Evolutionary conservation across 2,888 invertebrate genomes (phyloP).

Genomic region (Trichacis sp.): DNA sequence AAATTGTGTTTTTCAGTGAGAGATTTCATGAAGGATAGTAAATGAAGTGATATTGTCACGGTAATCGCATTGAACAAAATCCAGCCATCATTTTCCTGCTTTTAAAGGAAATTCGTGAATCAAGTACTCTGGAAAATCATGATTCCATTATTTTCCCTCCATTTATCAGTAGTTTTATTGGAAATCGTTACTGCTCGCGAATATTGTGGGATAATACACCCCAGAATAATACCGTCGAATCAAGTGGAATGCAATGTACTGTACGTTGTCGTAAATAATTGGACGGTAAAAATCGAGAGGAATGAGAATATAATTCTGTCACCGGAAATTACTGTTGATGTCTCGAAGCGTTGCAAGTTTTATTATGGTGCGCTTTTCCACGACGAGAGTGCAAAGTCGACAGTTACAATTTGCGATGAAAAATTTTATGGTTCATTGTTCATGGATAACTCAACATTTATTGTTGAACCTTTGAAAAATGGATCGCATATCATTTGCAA

Average conservation of each 20-base stretch:
- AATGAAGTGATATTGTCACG: too few species aligned
- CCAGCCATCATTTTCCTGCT: too few species aligned
- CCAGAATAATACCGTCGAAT: slow-evolving; percentile 43
- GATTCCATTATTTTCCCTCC: slow-evolving; percentile 25
- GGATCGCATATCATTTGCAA: slow-evolving; percentile 55
- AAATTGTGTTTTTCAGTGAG: too few species aligned
- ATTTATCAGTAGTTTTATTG: slow-evolving; percentile 10
- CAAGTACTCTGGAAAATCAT: too few species aligned
- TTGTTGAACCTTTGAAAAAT: slow-evolving; percentile 69
- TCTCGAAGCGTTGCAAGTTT: slow-evolving; percentile 49
- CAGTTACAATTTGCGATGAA: slow-evolving; percentile 72
- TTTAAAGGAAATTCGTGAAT: too few species aligned
- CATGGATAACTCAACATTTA: slow-evolving; percentile 69
- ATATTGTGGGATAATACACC: slow-evolving; percentile 45
- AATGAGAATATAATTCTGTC: slow-evolving; percentile 48
- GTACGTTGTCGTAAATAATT: slow-evolving; percentile 50
- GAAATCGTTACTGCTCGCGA: slow-evolving; percentile 11
- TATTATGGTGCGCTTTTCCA: slow-evolving; percentile 45
- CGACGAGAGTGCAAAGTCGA: slow-evolving; percentile 68
- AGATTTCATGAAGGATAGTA: too few species aligned
- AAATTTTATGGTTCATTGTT: slow-evolving; percentile 72
- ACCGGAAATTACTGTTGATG: slow-evolving; percentile 41
- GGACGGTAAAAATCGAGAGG: slow-evolving; percentile 51
- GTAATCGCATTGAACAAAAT: too few species aligned
- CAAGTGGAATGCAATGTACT: too few species aligned